Conservation (phyloP, 2,888 invertebrate genomes). For the Harpagoxenus sublaevis region DNA sequence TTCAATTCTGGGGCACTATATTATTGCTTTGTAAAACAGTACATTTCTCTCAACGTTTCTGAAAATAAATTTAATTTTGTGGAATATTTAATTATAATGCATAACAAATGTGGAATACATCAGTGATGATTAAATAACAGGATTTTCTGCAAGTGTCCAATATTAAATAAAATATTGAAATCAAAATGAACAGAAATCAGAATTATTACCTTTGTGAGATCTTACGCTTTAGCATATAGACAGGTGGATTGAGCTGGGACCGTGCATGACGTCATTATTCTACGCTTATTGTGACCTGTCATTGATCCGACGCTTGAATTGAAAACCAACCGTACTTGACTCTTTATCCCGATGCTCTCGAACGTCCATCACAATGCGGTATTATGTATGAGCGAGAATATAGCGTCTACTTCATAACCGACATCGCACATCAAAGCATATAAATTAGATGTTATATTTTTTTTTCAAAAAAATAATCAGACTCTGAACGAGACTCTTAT, state of each 20-base stretch:
- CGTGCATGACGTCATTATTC: conserved; percentile 32
- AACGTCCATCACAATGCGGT: conserved; percentile 6
- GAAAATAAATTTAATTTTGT: not conserved
- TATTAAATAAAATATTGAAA: not conserved
- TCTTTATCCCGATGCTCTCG: conserved; percentile 22
- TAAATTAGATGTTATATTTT: not conserved
- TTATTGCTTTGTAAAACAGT: not conserved
- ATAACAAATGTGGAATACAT: not conserved
- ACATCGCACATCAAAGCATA: not conserved
- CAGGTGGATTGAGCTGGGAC: not conserved
- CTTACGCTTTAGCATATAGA: not conserved
- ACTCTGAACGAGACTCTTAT: not conserved
- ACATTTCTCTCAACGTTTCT: not conserved
- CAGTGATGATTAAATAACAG: not conserved
- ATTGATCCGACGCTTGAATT: conserved; percentile 42
- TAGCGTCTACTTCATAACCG: not conserved
- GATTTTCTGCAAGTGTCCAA: not conserved
- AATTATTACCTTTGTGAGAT: not conserved
- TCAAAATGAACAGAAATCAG: not conserved
- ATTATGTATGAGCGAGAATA: not conserved
- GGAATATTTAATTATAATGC: not conserved
- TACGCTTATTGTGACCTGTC: conserved; percentile 25
- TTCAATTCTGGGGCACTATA: not conserved
- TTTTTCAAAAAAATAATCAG: conserved; percentile 4
- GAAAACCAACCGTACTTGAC: conserved; percentile 33